These are phyloP conservation scores for Rhinogobio ventralis DNA, from an alignment of 2,797 vertebrate genomes.

Conservation along the genomic window DNA sequence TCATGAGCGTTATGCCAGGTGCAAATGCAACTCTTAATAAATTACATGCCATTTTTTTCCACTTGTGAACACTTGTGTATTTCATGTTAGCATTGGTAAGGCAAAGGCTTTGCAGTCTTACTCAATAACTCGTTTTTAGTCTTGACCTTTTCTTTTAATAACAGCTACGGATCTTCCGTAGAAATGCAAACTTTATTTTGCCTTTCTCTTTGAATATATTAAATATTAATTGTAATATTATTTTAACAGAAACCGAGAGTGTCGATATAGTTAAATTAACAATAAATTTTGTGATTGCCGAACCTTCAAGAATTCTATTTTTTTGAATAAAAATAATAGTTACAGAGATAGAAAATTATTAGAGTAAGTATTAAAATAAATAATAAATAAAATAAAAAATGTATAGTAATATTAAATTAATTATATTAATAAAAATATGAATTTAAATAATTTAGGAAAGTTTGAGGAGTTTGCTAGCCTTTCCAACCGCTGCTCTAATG, in stretches of 20 bases:
- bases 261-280: not conserved
- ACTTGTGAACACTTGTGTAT: not conserved
- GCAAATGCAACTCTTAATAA: conserved; percentile 1
- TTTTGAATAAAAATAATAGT: not conserved
- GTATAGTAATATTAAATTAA: not conserved
- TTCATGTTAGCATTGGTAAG: not conserved
- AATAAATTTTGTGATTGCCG: not conserved
- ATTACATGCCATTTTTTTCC: not conserved
- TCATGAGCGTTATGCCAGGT: not conserved
- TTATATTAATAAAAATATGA: no score
- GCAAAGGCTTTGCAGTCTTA: not conserved
- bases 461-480: no score
- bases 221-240: not conserved
- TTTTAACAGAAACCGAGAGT: not conserved
- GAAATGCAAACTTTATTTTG: not conserved
- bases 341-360: not conserved
- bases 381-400: not conserved
- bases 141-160: conserved; percentile 41
- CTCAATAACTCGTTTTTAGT: conserved; percentile 3
- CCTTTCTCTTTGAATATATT: not conserved
- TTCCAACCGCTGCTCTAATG: no score
- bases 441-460: no score
- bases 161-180: not conserved
- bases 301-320: no score
- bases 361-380: not conserved